Base-by-base conservation (phyloP, 2,888 invertebrate genomes). In the Eristalis tenax region DNA sequence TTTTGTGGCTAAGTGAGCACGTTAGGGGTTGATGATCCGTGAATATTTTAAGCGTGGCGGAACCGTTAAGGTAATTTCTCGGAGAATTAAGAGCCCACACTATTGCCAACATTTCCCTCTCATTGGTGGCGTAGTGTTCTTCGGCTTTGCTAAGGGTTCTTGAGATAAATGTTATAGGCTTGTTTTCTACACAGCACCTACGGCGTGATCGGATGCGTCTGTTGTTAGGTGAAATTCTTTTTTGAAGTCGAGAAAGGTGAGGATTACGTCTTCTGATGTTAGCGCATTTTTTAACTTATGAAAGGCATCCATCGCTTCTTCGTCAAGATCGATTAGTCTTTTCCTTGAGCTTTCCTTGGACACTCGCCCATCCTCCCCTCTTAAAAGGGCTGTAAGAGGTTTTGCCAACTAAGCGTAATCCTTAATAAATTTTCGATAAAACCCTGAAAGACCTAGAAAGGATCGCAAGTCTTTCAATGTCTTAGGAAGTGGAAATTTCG, bases 11-110 rank as follows among this genome's bases (percentile, higher is more conserved):
- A 11, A 82, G 26, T 0, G 78, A 71, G 18, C 70, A 87, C 1
- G 69, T 69, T 22, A 77, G n/a, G 1, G 63, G 77, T 69, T 77
- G 77, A 13, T 77, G 69, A 50, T 77, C 69, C 4, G 68, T 76
- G 15, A 59, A 76, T 28, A 76, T 76, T 22, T 10, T 56, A 18
- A 56, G 13, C 15, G 13, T 59, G 13, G 68, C 64, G 2, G 83
- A 66, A 3, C 82, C 79, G 22, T 79, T 79, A 0, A 87, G 76
- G 23, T 61, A 83, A n/a, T n/a, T n/a, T 57, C 65, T 88, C 2
- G 26, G 26, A 26, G 26, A 4, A 26, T n/a, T n/a, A n/a, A n/a
- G n/a, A n/a, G n/a, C n/a, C n/a, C n/a, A n/a, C n/a, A n/a, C n/a
- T n/a, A n/a, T n/a, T n/a, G n/a, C n/a, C n/a, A n/a, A n/a, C n/a